Percentiles rank a stretch among this genome's conserved stretches.
phyloP scores from a whole-genome alignment of 2,888 invertebrate species.

The Tanypteryx hageni region DNA sequence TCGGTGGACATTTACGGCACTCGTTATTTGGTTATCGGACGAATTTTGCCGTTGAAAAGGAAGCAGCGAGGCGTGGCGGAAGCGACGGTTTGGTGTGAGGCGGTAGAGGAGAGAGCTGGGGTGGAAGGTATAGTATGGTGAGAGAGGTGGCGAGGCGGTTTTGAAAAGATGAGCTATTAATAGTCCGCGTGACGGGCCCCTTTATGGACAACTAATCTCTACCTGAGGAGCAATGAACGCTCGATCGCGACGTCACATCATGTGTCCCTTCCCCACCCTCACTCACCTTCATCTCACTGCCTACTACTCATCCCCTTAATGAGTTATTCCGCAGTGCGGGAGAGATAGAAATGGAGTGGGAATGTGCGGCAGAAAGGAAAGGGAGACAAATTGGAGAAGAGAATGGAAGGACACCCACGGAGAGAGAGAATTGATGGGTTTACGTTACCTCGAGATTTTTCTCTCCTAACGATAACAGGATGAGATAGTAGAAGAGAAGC shows the following conservation, averaged over 20 bases:
- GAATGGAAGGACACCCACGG: background rate
- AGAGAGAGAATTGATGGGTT: too few relatives aligned
- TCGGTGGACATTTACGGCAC: background rate
- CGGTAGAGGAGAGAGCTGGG: too few relatives aligned
- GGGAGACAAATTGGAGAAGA: background rate
- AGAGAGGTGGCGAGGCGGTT: too few relatives aligned
- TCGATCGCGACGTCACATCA: background rate
- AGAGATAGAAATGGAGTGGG: background rate
- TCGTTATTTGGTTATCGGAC: background rate
- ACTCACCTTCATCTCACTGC: background rate
- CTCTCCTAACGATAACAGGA: too few relatives aligned
- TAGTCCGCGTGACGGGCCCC: background rate
- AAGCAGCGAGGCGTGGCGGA: too few relatives aligned
- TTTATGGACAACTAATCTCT: background rate
- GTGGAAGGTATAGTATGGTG: too few relatives aligned
- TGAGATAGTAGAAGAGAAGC: too few relatives aligned
- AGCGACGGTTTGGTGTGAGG: too few relatives aligned
- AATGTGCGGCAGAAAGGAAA: background rate
- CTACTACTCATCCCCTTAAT: background rate
- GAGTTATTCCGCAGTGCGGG: constrained; percentile 8
- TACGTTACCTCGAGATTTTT: too few relatives aligned
- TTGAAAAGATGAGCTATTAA: constrained; percentile 13
- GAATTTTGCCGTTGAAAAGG: background rate
- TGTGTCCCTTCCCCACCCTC: too few relatives aligned
- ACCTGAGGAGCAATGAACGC: constrained; percentile 10